A percentile compares a stretch with the other conserved stretches of the same genome.
phyloP scores from a whole-genome alignment of 2,888 invertebrate species.

The Cryptocheilus praepositus region DNA sequence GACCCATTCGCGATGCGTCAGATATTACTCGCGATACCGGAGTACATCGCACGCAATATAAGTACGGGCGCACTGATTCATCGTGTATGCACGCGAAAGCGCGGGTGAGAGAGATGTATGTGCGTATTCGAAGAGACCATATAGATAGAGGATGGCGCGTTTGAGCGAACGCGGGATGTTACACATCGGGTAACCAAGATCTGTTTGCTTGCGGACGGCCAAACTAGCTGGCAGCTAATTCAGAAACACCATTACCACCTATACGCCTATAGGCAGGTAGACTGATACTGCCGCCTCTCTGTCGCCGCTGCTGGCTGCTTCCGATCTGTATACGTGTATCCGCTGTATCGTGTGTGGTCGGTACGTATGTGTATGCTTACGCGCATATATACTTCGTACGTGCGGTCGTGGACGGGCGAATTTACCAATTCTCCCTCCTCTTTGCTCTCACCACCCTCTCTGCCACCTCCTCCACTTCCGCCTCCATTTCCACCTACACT shows the following conservation, averaged over 20 bases:
- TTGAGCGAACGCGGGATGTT: slow-evolving; percentile 68
- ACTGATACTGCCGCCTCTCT: slow-evolving; percentile 44
- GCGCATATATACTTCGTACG: slow-evolving; percentile 18
- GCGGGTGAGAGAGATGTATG: too few species aligned
- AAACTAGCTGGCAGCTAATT: slow-evolving; percentile 73
- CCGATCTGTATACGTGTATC: not conserved
- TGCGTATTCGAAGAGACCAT: slow-evolving; percentile 15
- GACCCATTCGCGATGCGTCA: too few species aligned
- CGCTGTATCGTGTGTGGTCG: not conserved
- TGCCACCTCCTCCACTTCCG: not conserved
- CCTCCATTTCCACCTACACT: not conserved
- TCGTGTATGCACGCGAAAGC: too few species aligned
- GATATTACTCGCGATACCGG: too few species aligned
- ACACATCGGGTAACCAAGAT: slow-evolving; percentile 74
- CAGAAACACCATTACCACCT: slow-evolving; percentile 74
- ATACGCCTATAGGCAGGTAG: slow-evolving; percentile 58
- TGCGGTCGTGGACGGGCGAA: slow-evolving; percentile 24
- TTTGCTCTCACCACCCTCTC: slow-evolving; percentile 14
- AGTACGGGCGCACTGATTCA: too few species aligned
- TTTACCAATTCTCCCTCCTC: slow-evolving; percentile 28
- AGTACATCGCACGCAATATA: too few species aligned
- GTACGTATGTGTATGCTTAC: not conserved
- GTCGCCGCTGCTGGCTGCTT: slow-evolving; percentile 31
- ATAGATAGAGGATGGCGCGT: slow-evolving; percentile 49
- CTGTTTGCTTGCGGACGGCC: slow-evolving; percentile 74